Base-by-base conservation (phyloP, 2,888 invertebrate genomes). In the Arctia plantaginis region DNA sequence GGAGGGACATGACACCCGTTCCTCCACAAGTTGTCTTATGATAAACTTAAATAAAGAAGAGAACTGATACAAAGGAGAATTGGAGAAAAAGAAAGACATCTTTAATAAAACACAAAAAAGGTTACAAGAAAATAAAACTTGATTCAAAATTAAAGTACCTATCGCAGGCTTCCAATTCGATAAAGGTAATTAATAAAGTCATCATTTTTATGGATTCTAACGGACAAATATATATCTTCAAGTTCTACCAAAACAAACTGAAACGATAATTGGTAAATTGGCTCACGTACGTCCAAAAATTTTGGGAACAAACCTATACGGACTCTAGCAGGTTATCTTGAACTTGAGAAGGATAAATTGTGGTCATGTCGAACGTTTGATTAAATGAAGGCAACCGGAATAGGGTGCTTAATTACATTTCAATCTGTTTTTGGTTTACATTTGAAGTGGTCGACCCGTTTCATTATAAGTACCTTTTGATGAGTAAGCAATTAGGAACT, bases 251-350 rank as follows among this genome's bases (percentile, higher is more conserved):
- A 80, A 73, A 30, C 47, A 74, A 51, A 72, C 35, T 51, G 35
- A 66, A 41, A 47, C 68, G 69, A 77, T 82, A 84, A 84, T 83
- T 84, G 81, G 81, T 64, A 76, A 84, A 83, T 83, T 83, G 83
- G 74, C 78, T 77, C 84, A 83, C 83, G 83, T 83, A 77, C 82
- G 68, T 47, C 35, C 68, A 79, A 73, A 77, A 77, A 77, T 67
- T 80, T 41, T n/a, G 55, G 35, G 65, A 35, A 71, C 69, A 77
- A 73, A 68, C 64, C 69, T 74, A 59, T 73, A 33, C 64, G 72
- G 74, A 77, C 67, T 64, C 75, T 69, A 66, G 20, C 51, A 77
- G 69, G 33, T 62, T 41, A 66, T 44, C 75, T 79, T 80, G 79
- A 82, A 79, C 82, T 82, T 82, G 73, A 75, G 73, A 73, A 62